A percentile compares a stretch with the other conserved stretches of the same genome.
These are phyloP conservation scores for Sycobia sp. DNA, from an alignment of 1,140 invertebrate species.

Conservation along the genomic window DNA sequence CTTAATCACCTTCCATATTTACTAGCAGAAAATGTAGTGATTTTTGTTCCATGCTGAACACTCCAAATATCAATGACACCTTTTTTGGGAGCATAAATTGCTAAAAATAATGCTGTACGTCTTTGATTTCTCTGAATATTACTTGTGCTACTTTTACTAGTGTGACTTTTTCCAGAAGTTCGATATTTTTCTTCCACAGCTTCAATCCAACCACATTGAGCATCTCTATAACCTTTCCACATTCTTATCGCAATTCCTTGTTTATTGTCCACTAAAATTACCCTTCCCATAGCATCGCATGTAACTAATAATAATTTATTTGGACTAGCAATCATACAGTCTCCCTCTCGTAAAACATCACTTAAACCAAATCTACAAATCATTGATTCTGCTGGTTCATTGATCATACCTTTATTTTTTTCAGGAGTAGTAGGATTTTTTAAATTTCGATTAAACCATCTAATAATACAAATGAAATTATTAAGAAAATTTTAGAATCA, in stretches of 20 bases:
- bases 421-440: slow-evolving; percentile 48
- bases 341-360: slow-evolving; percentile 78
- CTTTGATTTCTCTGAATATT: slow-evolving; percentile 37
- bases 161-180: slow-evolving; percentile 48
- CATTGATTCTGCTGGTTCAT: slow-evolving; percentile 69
- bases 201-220: slow-evolving; percentile 89
- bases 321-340: slow-evolving; percentile 76
- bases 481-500: slow-evolving; percentile 14
- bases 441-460: slow-evolving; percentile 63
- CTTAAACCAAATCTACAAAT: slow-evolving; percentile 80
- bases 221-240: slow-evolving; percentile 94
- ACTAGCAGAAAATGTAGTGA: slow-evolving; percentile 87
- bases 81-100: slow-evolving; percentile 84
- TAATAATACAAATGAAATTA: slow-evolving; percentile 29
- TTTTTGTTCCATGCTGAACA: slow-evolving; percentile 82
- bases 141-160: slow-evolving; percentile 54
- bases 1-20: slow-evolving; percentile 71
- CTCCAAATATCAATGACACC: slow-evolving; percentile 87
- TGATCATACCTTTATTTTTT: slow-evolving; percentile 53
- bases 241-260: slow-evolving; percentile 81
- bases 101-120: slow-evolving; percentile 74
- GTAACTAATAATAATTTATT: slow-evolving; percentile 80
- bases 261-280: slow-evolving; percentile 82
- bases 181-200: slow-evolving; percentile 69
- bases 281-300: slow-evolving; percentile 84